Conservation (phyloP, 1,140 invertebrate species). For the Ylistrum balloti region DNA sequence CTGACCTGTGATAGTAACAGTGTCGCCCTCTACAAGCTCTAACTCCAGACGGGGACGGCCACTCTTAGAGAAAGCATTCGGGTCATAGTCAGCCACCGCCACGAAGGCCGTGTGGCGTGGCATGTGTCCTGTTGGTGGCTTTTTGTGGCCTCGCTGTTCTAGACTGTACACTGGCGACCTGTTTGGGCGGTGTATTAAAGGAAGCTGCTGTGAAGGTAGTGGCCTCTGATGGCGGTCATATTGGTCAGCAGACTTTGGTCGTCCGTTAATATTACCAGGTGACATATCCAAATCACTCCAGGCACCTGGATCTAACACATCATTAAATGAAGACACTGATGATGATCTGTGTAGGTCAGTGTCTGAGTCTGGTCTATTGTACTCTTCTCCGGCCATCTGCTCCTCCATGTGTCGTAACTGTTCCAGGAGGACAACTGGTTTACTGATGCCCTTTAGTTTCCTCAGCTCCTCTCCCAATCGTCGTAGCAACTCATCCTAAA, state of each 20-base stretch:
- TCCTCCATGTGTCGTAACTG: slow-evolving; percentile 65
- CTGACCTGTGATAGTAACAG: slow-evolving; percentile 73
- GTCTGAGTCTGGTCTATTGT: slow-evolving; percentile 59
- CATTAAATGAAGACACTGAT: slow-evolving; percentile 60
- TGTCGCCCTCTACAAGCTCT: slow-evolving; percentile 73
- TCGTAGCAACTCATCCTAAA: slow-evolving; percentile 69
- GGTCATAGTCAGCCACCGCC: slow-evolving; percentile 75
- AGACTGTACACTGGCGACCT: slow-evolving; percentile 13
- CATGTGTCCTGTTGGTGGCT: slow-evolving; percentile 45
- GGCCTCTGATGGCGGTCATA: slow-evolving; percentile 45
- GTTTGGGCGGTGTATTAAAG: slow-evolving; percentile 39
- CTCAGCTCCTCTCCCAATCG: slow-evolving; percentile 68
- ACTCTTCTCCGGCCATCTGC: slow-evolving; percentile 65
- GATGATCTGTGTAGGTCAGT: slow-evolving; percentile 47
- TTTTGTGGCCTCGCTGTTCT: slow-evolving; percentile 42
- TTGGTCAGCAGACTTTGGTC: not conserved
- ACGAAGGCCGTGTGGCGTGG: slow-evolving; percentile 58
- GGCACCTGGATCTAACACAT: slow-evolving; percentile 50
- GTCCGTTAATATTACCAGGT: slow-evolving; percentile 8
- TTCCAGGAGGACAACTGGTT: slow-evolving; percentile 61
- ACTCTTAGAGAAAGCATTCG: slow-evolving; percentile 72
- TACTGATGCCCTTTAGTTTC: slow-evolving; percentile 55
- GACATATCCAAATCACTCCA: slow-evolving; percentile 49
- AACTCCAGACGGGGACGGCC: slow-evolving; percentile 69
- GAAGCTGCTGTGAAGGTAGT: slow-evolving; percentile 36